Conservation (phyloP, 2,888 invertebrate species). For the Ectropis crepuscularia region DNA sequence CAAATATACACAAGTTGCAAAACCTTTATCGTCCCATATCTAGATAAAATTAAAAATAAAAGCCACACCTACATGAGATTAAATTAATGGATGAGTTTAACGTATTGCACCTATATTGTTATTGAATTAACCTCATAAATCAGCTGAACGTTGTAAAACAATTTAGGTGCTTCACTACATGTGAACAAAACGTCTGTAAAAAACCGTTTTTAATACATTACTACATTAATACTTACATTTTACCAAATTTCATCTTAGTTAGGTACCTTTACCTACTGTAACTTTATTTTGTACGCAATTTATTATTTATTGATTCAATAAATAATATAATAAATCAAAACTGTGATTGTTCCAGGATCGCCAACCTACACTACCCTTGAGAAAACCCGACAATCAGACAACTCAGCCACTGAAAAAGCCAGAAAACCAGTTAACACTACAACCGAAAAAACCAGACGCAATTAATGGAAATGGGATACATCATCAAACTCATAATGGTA, state of each 20-base stretch:
- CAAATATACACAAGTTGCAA: too few species aligned
- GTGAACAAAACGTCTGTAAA: not conserved
- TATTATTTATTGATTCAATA: too few species aligned
- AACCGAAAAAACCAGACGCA: conserved; percentile 50
- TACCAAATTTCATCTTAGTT: too few species aligned
- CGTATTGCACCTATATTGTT: not conserved
- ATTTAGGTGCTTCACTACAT: not conserved
- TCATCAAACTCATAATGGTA: conserved; percentile 1
- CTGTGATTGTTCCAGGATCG: conserved; percentile 63
- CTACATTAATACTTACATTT: too few species aligned
- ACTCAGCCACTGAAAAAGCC: conserved; percentile 36
- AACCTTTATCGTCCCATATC: not conserved
- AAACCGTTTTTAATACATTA: too few species aligned
- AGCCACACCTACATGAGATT: conserved; percentile 8
- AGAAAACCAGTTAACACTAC: conserved; percentile 60
- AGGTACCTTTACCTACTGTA: too few species aligned
- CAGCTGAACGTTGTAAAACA: not conserved
- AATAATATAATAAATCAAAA: not conserved
- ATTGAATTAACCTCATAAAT: conserved; percentile 4
- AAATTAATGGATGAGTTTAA: conserved; percentile 7
- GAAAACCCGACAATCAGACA: conserved; percentile 46
- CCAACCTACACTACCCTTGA: conserved; percentile 66
- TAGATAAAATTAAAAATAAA: conserved; percentile 6
- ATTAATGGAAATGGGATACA: conserved; percentile 15
- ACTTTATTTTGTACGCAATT: too few species aligned